A percentile compares a stretch with the other conserved stretches of the same genome.
Conservation (phyloP, 2,113 vertebrate genomes). For the Ochotona curzoniae region DNA sequence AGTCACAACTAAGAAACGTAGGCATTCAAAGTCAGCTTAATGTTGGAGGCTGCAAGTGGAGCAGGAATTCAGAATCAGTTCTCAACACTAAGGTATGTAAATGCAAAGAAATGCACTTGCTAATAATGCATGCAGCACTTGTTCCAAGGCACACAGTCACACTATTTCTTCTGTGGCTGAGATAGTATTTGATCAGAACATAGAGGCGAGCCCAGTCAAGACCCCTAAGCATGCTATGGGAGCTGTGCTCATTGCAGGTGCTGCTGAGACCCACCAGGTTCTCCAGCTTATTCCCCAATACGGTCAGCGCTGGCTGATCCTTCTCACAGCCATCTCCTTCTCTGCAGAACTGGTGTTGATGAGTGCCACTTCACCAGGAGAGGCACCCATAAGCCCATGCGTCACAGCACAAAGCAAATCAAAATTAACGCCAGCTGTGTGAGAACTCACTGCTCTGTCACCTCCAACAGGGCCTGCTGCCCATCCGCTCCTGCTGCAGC, state of each 20-base stretch:
- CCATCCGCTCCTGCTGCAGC: no score
- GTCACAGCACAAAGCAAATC: fast-evolving
- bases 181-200: background rate
- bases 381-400: background rate
- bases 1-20: conserved; percentile 25
- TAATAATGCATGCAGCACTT: background rate
- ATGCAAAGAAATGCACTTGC: background rate
- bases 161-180: background rate
- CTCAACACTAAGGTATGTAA: background rate
- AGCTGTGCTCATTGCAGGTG: fast-evolving
- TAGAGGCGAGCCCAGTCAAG: background rate
- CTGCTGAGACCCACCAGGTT: fast-evolving
- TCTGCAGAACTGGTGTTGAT: background rate
- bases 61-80: background rate
- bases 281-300: background rate
- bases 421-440: background rate
- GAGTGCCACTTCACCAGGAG: background rate
- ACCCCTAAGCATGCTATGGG: background rate
- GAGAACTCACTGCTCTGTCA: background rate
- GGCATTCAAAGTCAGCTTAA: background rate
- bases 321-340: background rate
- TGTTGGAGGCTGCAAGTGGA: background rate
- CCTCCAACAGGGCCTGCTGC: background rate
- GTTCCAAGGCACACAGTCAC: background rate
- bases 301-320: background rate